Conservation (phyloP, 2,888 invertebrate genomes). For the Hypercompe scribonia region DNA sequence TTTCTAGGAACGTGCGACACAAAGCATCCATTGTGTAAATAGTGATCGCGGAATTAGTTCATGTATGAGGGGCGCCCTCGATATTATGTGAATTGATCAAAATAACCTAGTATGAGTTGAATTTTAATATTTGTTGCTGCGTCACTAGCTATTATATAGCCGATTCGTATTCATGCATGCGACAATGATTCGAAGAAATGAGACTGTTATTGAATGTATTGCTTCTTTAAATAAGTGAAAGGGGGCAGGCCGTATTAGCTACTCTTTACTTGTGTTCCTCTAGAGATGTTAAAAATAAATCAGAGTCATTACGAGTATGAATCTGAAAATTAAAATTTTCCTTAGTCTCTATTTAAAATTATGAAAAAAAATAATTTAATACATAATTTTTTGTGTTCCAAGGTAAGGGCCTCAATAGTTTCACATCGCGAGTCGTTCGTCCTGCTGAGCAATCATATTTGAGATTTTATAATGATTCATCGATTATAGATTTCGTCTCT, state of each 20-base stretch:
- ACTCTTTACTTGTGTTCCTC: too few relatives aligned
- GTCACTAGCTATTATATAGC: slow-evolving; percentile 27
- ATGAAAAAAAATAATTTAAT: too few relatives aligned
- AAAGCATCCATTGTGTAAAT: slow-evolving; percentile 51
- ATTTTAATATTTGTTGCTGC: slow-evolving; percentile 52
- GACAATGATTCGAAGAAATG: slow-evolving; percentile 31
- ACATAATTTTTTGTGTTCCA: too few relatives aligned
- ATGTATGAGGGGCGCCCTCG: slow-evolving; percentile 64
- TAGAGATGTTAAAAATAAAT: too few relatives aligned
- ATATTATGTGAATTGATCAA: slow-evolving; percentile 62
- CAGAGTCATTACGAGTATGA: too few relatives aligned
- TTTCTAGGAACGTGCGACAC: neutral
- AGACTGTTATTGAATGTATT: slow-evolving; percentile 19
- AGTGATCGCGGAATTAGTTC: slow-evolving; percentile 56
- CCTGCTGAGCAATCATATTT: too few relatives aligned
- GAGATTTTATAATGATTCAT: too few relatives aligned
- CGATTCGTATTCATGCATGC: slow-evolving; percentile 52
- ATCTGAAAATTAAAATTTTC: too few relatives aligned
- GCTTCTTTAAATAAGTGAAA: neutral
- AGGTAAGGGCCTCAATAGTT: too few relatives aligned
- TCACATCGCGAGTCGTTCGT: too few relatives aligned
- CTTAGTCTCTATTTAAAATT: too few relatives aligned
- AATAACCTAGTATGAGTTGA: slow-evolving; percentile 63
- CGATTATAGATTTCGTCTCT: too few relatives aligned
- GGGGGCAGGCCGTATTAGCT: neutral